Evolutionary conservation across 1,140 invertebrate genomes (phyloP).

Genomic region (Papilio aristodemus): DNA sequence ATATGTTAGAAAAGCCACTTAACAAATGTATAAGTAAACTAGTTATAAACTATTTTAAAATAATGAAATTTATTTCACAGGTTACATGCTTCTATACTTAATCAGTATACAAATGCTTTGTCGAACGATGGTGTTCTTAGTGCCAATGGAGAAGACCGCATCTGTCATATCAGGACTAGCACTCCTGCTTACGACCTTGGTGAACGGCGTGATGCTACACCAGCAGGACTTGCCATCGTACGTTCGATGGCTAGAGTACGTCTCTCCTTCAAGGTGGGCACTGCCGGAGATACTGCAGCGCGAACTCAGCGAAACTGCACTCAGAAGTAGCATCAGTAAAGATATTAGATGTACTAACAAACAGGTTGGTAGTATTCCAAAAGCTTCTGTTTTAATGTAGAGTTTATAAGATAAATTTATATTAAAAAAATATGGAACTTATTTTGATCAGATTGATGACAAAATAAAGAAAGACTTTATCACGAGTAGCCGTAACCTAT

Average conservation of each 20-base stretch:
- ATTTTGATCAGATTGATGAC: too few species aligned
- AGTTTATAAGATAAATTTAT: too few species aligned
- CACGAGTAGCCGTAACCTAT: too few species aligned
- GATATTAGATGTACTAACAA: constrained; percentile 84
- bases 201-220: constrained; percentile 87
- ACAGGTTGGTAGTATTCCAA: constrained; percentile 61
- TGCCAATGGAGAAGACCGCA: constrained; percentile 82
- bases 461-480: too few species aligned
- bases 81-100: constrained; percentile 89
- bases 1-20: too few species aligned
- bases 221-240: constrained; percentile 85
- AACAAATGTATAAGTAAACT: not conserved
- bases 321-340: constrained; percentile 80
- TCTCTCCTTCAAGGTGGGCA: constrained; percentile 89
- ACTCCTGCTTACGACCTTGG: constrained; percentile 83
- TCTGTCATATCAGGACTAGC: constrained; percentile 83
- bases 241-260: constrained; percentile 84
- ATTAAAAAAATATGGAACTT: too few species aligned
- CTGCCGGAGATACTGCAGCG: constrained; percentile 84
- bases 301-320: constrained; percentile 84
- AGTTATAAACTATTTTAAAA: too few species aligned
- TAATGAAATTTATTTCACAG: constrained; percentile 64
- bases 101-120: constrained; percentile 86
- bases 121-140: constrained; percentile 84
- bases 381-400: too few species aligned